Evolutionary conservation across 2,888 invertebrate species (phyloP).

Genomic region (Calameuta idolon): DNA sequence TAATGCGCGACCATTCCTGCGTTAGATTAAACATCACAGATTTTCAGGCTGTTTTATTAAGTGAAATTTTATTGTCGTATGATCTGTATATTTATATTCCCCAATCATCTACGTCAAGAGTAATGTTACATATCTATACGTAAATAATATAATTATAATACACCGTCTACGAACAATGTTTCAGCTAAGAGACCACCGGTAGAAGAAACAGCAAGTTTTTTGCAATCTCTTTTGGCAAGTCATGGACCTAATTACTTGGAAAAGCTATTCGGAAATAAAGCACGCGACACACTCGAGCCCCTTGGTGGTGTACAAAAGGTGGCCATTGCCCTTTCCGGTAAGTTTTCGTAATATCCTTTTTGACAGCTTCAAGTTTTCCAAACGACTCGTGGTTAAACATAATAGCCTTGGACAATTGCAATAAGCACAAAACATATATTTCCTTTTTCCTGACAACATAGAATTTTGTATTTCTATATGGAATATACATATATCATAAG

Average conservation of each 20-base stretch:
- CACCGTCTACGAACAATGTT: constrained; percentile 28
- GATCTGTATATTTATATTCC: not conserved
- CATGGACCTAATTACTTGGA: constrained; percentile 97
- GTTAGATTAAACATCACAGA: not conserved
- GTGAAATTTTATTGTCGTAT: not conserved
- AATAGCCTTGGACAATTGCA: not conserved
- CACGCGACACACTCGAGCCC: constrained; percentile 89
- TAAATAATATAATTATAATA: not conserved
- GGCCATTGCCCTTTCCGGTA: constrained; percentile 94
- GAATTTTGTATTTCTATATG: too few species aligned
- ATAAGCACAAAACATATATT: too few species aligned
- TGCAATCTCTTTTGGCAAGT: constrained; percentile 92
- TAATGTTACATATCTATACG: not conserved
- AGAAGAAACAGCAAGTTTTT: constrained; percentile 94
- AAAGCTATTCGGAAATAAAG: constrained; percentile 95
- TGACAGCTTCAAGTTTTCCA: not conserved
- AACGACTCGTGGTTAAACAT: not conserved
- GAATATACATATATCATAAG: too few species aligned
- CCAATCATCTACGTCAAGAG: not conserved
- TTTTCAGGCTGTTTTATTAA: not conserved
- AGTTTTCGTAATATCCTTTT: constrained; percentile 33
- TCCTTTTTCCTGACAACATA: too few species aligned
- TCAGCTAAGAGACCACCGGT: constrained; percentile 96
- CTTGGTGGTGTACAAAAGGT: constrained; percentile 96
- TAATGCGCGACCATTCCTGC: too few species aligned